A percentile compares a stretch with the other conserved stretches of the same genome.
Evolutionary conservation across 2,888 invertebrate genomes (phyloP).

Genomic region (Caprella mutica): DNA sequence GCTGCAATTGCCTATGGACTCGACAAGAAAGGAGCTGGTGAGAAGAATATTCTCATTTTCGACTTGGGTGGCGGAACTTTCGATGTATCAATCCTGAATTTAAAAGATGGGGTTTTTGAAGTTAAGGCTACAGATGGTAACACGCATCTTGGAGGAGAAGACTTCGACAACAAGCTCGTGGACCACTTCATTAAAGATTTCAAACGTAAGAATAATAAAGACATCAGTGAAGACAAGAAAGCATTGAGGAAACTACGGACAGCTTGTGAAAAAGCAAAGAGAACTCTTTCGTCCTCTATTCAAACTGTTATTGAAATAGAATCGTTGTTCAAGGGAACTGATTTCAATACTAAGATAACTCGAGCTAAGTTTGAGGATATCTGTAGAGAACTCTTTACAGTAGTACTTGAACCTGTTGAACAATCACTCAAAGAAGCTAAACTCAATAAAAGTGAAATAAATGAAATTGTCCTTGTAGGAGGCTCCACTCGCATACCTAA

Average conservation of each 20-base stretch:
- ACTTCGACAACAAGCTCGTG: constrained; percentile 61
- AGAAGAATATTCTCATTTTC: constrained; percentile 50
- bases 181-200: constrained; percentile 49
- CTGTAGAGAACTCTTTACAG: constrained; percentile 51
- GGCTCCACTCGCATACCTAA: constrained; percentile 97
- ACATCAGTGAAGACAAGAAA: constrained; percentile 43
- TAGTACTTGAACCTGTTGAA: constrained; percentile 46
- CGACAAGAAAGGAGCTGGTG: constrained; percentile 44
- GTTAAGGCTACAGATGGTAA: constrained; percentile 65
- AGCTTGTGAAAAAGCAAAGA: constrained; percentile 79
- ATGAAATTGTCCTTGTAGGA: constrained; percentile 59
- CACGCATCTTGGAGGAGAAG: constrained; percentile 85
- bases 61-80: constrained; percentile 58
- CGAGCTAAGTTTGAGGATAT: constrained; percentile 62
- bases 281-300: constrained; percentile 74
- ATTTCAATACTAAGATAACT: constrained; percentile 90
- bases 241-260: constrained; percentile 76
- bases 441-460: constrained; percentile 48
- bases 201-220: constrained; percentile 47
- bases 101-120: constrained; percentile 52
- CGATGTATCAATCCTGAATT: constrained; percentile 49
- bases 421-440: constrained; percentile 53
- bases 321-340: constrained; percentile 85
- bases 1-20: constrained; percentile 49
- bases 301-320: constrained; percentile 90